A percentile compares a stretch with the other conserved stretches of the same genome.
Conservation (phyloP, 2,113 vertebrate species). For the Macheiramphus alcinus region DNA sequence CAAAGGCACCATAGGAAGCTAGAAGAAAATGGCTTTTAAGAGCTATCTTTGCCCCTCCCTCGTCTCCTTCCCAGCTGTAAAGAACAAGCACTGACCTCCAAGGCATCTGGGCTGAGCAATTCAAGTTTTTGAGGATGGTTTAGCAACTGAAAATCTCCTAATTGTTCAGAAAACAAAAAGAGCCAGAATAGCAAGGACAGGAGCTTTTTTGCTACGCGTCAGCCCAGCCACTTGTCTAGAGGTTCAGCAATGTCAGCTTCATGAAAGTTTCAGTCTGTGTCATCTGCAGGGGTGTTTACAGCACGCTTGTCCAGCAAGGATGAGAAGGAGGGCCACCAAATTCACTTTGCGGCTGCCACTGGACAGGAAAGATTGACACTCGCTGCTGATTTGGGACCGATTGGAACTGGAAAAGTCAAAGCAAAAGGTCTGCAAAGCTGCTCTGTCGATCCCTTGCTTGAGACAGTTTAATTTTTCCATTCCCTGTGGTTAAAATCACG, state of each 20-base stretch:
- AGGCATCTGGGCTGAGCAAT: slow-evolving; percentile 1
- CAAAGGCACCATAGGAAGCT: neutral
- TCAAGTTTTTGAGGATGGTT: neutral
- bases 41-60: neutral
- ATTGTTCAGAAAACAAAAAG: slow-evolving; percentile 25
- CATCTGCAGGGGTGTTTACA: neutral
- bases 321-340: neutral
- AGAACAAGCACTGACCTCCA: slow-evolving; percentile 18
- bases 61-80: neutral
- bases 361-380: neutral
- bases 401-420: neutral
- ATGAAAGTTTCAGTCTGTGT: neutral
- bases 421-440: neutral
- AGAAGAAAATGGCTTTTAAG: slow-evolving; percentile 38
- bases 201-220: neutral
- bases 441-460: neutral
- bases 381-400: neutral
- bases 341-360: neutral
- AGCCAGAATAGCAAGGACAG: neutral
- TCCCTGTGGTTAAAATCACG: neutral
- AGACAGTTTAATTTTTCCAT: neutral
- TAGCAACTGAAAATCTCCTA: slow-evolving; percentile 5
- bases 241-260: neutral
- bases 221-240: neutral
- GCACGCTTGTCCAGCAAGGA: neutral